Conservation (phyloP, 2,888 invertebrate species). For the Priocnemis perturbator region DNA sequence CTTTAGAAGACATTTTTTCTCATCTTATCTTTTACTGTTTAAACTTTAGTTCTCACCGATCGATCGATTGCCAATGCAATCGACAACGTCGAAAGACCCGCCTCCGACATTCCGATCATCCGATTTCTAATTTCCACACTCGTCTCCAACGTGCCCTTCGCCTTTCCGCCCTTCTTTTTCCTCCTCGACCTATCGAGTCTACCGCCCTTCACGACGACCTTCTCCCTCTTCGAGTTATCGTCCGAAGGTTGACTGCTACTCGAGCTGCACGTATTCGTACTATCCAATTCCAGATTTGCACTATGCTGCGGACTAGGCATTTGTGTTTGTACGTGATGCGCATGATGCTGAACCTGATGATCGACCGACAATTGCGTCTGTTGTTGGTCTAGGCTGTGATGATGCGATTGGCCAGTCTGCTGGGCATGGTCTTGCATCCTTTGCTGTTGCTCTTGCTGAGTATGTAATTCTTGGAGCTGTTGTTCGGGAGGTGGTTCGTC, state of each 20-base stretch:
- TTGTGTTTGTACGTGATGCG: conserved; percentile 44
- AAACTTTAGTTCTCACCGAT: conserved; percentile 60
- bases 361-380: conserved; percentile 50
- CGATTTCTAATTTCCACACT: conserved; percentile 73
- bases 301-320: conserved; percentile 45
- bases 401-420: conserved; percentile 44
- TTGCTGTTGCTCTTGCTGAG: conserved; percentile 45
- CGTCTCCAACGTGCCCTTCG: conserved; percentile 72
- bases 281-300: conserved; percentile 50
- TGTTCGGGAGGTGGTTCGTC: conserved; percentile 56
- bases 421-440: conserved; percentile 52
- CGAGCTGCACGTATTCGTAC: conserved; percentile 39
- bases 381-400: conserved; percentile 55
- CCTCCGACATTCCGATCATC: conserved; percentile 74
- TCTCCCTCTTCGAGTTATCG: conserved; percentile 37
- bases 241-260: conserved; percentile 58
- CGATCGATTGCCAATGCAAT: conserved; percentile 72
- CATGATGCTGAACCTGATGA: conserved; percentile 50
- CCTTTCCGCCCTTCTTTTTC: conserved; percentile 72
- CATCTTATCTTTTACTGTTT: too few relatives aligned
- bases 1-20: too few relatives aligned
- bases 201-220: conserved; percentile 25
- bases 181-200: conserved; percentile 30
- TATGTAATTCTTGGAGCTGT: conserved; percentile 42
- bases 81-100: conserved; percentile 71